Base-by-base conservation (phyloP, 1,140 invertebrate species). In the Drosophila hydei region DNA sequence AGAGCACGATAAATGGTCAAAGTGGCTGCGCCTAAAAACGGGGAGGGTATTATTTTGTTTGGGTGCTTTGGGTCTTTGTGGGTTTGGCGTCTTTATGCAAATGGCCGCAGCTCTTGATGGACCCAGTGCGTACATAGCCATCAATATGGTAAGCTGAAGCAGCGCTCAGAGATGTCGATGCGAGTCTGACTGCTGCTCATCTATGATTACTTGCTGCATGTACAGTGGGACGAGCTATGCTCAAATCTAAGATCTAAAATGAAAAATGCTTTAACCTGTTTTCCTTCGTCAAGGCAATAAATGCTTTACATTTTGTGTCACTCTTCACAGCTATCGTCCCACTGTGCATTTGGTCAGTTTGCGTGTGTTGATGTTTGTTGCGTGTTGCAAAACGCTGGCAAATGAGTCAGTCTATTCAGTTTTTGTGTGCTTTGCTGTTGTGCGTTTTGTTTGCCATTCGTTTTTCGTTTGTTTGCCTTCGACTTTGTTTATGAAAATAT, bases 321-420 rank as follows among this genome's bases (percentile, higher is more conserved):
- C 54, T 64, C 43, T 72, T 40, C 19, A 3, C 11, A 23, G 33
- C 33, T 7, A 3, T 43, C 43, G 27, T 19, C 9, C 52, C 63
- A 68, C 59, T 76, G 71, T 73, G 63, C 64, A 7, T 8, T 30
- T 47, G 70, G 48, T 60, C 64, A 76, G 72, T 77, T 33, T 80
- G 80, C 81, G 73, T 84, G 80, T 69, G 81, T 87, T 80, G 77
- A 87, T 62, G 77, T 77, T 71, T 62, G 63, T 87, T 85, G 81
- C 81, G 77, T 85, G 81, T 87, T 85, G 81, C 74, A 81, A 87
- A 60, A 80, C 64, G 72, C 75, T 85, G 77, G 67, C 81, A 85
- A 85, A 81, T 85, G 83, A 85, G 70, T 85, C 59, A 72, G 69
- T 87, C 73, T 69, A 71, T 50, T 65, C 60, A 75, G 72, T 76